A percentile compares a stretch with the other conserved stretches of the same genome.
Conservation (phyloP, 37 sponge, comb jelly and placozoan genomes). For the Haliclona indistincta region DNA sequence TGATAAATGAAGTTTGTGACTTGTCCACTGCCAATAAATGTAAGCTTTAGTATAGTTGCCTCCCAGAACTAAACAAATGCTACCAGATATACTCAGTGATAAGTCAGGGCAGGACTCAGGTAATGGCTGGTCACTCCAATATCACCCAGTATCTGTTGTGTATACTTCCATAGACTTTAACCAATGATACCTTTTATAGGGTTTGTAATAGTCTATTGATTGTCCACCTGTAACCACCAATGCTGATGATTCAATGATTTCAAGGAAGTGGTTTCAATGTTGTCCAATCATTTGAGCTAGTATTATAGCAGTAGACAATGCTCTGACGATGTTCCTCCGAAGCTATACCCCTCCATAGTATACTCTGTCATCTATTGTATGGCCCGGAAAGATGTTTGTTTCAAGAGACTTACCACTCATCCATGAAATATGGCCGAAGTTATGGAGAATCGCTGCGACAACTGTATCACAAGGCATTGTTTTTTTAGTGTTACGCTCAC, state of each 20-base stretch:
- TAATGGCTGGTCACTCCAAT: constrained; percentile 34
- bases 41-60: constrained; percentile 23
- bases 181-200: neutral
- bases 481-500: neutral
- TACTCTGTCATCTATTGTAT: constrained; percentile 13
- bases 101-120: neutral
- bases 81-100: constrained; percentile 15
- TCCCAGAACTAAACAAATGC: constrained; percentile 7
- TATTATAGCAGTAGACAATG: constrained; percentile 31
- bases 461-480: constrained; percentile 12
- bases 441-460: constrained; percentile 2
- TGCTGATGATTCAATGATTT: constrained; percentile 31
- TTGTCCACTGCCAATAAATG: too few relatives aligned
- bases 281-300: constrained; percentile 9
- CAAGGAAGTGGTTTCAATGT: constrained; percentile 2
- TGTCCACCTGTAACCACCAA: constrained; percentile 27
- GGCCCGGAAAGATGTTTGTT: constrained; percentile 14
- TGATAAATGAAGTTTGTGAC: constrained; percentile 5
- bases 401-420: constrained; percentile 12
- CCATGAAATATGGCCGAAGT: constrained; percentile 18
- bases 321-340: neutral
- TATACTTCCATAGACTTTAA: constrained; percentile 9
- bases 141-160: constrained; percentile 20
- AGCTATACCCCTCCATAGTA: constrained; percentile 19
- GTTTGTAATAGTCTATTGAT: constrained; percentile 2